These are phyloP conservation scores for Agriopis leucophaearia DNA, from an alignment of 2,888 invertebrate species.

Conservation along the genomic window DNA sequence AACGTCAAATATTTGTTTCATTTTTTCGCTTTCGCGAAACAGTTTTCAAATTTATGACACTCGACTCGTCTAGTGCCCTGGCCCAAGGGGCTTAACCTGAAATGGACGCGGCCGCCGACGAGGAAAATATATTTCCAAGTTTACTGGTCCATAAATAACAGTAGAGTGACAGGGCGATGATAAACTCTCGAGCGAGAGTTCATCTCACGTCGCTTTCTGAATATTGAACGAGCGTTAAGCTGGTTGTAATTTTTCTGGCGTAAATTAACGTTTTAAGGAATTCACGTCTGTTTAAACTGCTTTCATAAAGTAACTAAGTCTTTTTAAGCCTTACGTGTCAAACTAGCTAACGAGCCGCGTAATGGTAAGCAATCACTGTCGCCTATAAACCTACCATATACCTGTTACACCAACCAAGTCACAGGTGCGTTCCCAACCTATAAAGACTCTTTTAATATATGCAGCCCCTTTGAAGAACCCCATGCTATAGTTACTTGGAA, in stretches of 20 bases:
- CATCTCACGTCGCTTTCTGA: slow-evolving; percentile 80
- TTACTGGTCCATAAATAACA: slow-evolving; percentile 85
- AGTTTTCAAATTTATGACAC: slow-evolving; percentile 86
- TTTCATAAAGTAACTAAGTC: neutral
- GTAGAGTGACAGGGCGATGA: slow-evolving; percentile 84
- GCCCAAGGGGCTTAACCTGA: slow-evolving; percentile 85
- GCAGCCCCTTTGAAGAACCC: too few relatives aligned
- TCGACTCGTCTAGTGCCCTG: slow-evolving; percentile 81
- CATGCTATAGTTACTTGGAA: too few relatives aligned
- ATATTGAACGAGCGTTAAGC: slow-evolving; percentile 73
- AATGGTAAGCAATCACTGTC: too few relatives aligned
- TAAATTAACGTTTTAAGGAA: slow-evolving; percentile 46
- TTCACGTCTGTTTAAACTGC: slow-evolving; percentile 6
- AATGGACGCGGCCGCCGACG: slow-evolving; percentile 82
- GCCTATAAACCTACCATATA: too few relatives aligned
- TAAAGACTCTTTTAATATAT: too few relatives aligned
- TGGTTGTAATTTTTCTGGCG: slow-evolving; percentile 62
- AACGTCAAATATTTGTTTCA: slow-evolving; percentile 78
- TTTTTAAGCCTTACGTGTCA: too few relatives aligned
- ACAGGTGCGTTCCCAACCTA: too few relatives aligned
- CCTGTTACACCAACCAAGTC: too few relatives aligned
- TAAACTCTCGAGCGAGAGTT: slow-evolving; percentile 81
- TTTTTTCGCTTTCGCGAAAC: slow-evolving; percentile 80
- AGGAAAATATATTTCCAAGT: slow-evolving; percentile 86
- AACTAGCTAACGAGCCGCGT: neutral